phyloP scores from a whole-genome alignment of 2,888 invertebrate genomes.

The Ichneumoninae sp. region DNA sequence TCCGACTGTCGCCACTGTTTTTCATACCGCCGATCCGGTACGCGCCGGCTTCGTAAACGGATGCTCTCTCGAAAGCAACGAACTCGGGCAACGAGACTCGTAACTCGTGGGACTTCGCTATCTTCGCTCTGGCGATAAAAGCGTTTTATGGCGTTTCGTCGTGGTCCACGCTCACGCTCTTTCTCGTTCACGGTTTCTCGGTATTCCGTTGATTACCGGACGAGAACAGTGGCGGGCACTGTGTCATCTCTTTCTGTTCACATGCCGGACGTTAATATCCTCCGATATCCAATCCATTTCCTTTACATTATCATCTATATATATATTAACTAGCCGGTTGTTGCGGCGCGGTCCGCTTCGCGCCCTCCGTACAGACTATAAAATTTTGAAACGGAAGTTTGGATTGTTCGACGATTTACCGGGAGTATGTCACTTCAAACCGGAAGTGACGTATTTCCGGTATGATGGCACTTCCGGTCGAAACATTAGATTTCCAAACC shows the following conservation, averaged over 20 bases:
- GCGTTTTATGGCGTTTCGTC: slow-evolving; percentile 45
- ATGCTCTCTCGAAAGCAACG: slow-evolving; percentile 38
- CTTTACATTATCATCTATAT: not conserved
- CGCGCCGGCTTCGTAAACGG: slow-evolving; percentile 31
- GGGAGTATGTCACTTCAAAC: too few relatives aligned
- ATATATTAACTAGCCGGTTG: not conserved
- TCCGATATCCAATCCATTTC: slow-evolving; percentile 46
- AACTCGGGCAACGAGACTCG: slow-evolving; percentile 24
- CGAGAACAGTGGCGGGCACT: slow-evolving; percentile 53
- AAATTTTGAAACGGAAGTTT: too few relatives aligned
- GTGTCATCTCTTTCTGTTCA: slow-evolving; percentile 30
- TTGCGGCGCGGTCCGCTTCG: not conserved
- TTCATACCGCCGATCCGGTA: slow-evolving; percentile 18
- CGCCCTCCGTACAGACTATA: too few relatives aligned
- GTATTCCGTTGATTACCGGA: slow-evolving; percentile 26
- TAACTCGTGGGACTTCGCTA: slow-evolving; percentile 37
- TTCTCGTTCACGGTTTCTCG: slow-evolving; percentile 43
- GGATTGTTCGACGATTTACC: too few relatives aligned
- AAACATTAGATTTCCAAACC: too few relatives aligned
- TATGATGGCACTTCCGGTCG: too few relatives aligned
- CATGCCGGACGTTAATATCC: slow-evolving; percentile 46
- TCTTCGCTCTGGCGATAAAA: slow-evolving; percentile 52
- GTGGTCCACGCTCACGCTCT: slow-evolving; percentile 3
- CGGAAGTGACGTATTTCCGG: too few relatives aligned
- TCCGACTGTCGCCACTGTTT: not conserved